Evolutionary conservation across 2,888 invertebrate species (phyloP), one percentile per base, ranked within the genome.

Genomic region (Drosophila paucipuncta): DNA sequence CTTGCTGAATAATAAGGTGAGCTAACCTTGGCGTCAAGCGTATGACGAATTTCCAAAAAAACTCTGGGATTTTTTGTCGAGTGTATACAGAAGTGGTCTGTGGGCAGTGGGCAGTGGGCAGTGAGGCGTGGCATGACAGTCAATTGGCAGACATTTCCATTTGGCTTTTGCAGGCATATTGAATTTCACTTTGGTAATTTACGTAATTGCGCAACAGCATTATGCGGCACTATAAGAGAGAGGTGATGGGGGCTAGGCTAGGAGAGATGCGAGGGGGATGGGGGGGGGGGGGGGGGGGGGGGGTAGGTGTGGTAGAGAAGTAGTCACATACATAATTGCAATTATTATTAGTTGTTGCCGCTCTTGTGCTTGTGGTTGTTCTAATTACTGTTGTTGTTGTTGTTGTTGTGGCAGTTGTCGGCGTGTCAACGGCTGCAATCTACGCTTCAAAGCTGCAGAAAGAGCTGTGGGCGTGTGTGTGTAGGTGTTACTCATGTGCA

Each of bases 141-240:
- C 71, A 55, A 63, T 63, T 75, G 59, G 25, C 66, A 60, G 71
- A 66, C 71, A 70, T 71, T 68, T 62, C 63, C 73, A 82, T 66
- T 83, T 83, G 60, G 76, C 64, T 69, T 57, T 67, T 39, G 58
- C 71, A 68, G 59, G 73, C 86, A 83, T 89, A 85, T 89, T 81
- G 86, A 85, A 85, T 85, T 81, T 83, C 89, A 79, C 79, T 86
- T 83, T 68, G 84, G 73, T 74, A 85, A 86, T 85, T 85, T 85
- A 79, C 86, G 86, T 85, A 85, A 85, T 83, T 89, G 82, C 74
- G 74, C 76, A 80, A 83, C 76, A 72, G 75, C 66, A 82, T 75
- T 72, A 66, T 64, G 65, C 55, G 64, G 72, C 53, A 59, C 30
- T 64, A 52, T 18, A 53, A 43, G 35, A 10, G 18, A 16, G 10